phyloP scores from a whole-genome alignment of 37 sponge, comb jelly and placozoan species.

The Haliclona indistincta region DNA sequence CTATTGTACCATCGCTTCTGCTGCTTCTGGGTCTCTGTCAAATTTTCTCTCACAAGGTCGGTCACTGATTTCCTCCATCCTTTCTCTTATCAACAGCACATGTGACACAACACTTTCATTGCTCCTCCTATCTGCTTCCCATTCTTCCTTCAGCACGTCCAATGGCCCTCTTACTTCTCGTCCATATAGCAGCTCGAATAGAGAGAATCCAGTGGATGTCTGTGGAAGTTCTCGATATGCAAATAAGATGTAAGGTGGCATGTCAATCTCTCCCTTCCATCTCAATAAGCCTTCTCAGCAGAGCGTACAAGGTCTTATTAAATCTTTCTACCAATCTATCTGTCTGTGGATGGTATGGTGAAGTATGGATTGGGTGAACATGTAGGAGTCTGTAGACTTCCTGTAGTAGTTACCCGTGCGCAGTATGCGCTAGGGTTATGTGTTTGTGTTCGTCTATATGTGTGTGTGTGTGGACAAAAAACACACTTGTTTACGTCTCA shows the following conservation, averaged over 20 bases:
- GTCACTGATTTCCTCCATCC: constrained; percentile 13
- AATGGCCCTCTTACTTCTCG: constrained; percentile 44
- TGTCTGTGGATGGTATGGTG: constrained; percentile 63
- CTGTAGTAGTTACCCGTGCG: no score
- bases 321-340: constrained; percentile 59
- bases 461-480: no score
- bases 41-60: no score
- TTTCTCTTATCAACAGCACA: constrained; percentile 24
- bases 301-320: constrained; percentile 37
- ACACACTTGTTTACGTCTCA: no score
- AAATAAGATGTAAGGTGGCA: constrained; percentile 38
- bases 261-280: constrained; percentile 36
- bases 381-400: constrained; percentile 34
- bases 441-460: no score
- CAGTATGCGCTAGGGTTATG: no score
- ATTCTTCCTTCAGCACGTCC: constrained; percentile 48
- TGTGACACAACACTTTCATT: constrained; percentile 35
- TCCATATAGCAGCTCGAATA: constrained; percentile 53
- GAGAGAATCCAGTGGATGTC: constrained; percentile 41
- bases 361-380: constrained; percentile 40
- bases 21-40: not conserved
- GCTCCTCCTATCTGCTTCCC: constrained; percentile 6
- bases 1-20: not conserved
- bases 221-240: constrained; percentile 55
- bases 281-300: constrained; percentile 8